Base-by-base conservation (phyloP, 2,888 invertebrate species). In the Lasioglossum oenotherae region DNA sequence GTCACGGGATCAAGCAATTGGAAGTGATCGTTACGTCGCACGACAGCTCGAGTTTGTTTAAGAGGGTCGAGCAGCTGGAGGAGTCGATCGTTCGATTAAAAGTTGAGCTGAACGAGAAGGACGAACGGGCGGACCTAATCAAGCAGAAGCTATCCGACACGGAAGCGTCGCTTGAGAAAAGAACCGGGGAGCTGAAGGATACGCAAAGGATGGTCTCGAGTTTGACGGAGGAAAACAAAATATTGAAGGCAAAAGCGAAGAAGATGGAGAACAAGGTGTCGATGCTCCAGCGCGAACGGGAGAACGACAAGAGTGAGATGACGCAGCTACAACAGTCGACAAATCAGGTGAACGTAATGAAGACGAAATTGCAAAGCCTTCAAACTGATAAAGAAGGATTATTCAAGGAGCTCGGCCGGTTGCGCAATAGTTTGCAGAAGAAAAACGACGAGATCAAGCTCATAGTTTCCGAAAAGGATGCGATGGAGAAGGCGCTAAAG, bases 11-110 rank as follows among this genome's bases (percentile, higher is more conserved):
- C 14, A 88, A 89, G 69, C 88, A 90, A 57, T 82, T 92, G 75
- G 92, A 91, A 69, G 75, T 77, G 31, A 81, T 86, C 41, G 88
- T 90, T 14, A 73, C 75, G 1, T 81, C 86, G 2, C 78, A 75
- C n/a, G 89, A 92, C 69, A 74, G 81, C 27, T 53, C 77, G 35
- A 84, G 76, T 69, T 74, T 81, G 72, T 75, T 86, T 31, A 83
- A 83, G 60, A 89, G 87, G 77, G 88, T 90, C 78, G 85, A 87
- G 1, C 86, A 88, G n/a, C 74, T 93, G n/a, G 91, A 92, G 35
- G 82, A 82, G 4, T 82, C 78, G 19, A 27, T 90, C 60, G 78
- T 80, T 27, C 57, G 81, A 38, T 64, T 86, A 53, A 92, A 83
- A 27, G 46, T 80, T 10, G 74, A 88, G 44, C 60, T 86, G 16